Base-by-base conservation (phyloP, 2,113 vertebrate genomes). In the Eulacestoma nigropectus region DNA sequence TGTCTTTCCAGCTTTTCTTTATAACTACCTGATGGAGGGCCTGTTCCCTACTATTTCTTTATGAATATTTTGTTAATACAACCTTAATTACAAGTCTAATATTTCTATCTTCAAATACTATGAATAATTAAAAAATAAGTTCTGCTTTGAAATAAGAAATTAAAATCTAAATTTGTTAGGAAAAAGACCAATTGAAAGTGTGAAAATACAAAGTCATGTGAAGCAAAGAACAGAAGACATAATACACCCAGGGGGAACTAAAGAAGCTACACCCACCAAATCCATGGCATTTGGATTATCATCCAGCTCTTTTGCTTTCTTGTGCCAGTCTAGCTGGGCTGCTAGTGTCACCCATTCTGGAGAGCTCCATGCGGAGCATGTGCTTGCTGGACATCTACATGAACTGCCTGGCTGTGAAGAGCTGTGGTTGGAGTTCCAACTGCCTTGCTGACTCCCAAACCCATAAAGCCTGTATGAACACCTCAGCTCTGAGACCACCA, bases 391-490 rank as follows among this genome's bases (percentile, higher is more conserved):
- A 42, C 19, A 47, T 26, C 22, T 22, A 29, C 13, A 11, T 0
- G 2, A 50, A 16, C 22, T 8, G 60, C 49, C 73, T 30, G 23
- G 22, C 30, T 50, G 46, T 25, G 29, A 55, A 65, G 0, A 22
- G 30, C 52, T 41, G 47, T 21, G 41, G 21, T 0, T 46, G 42
- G 21, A 39, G 25, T 6, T 81, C 41, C 21, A 67, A 2, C 4
- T 1, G 1, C 16, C 52, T 50, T 10, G 4, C 6, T 1, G 2
- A 44, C 9, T 35, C 35, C 57, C 41, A 25, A 56, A 19, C 1
- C 11, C 57, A 76, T 21, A 60, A 55, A 80, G 35, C 29, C 62
- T 42, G 14, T 23, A n/a, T 37, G 39, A 64, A 37, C 50, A 75
- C 4, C 20, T 33, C 1, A 0, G 41, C 56, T 76, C 41, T 22